Evolutionary conservation across 2,113 vertebrate genomes (phyloP), one percentile per base, ranked within the genome.

Genomic region (Candoia aspera): DNA sequence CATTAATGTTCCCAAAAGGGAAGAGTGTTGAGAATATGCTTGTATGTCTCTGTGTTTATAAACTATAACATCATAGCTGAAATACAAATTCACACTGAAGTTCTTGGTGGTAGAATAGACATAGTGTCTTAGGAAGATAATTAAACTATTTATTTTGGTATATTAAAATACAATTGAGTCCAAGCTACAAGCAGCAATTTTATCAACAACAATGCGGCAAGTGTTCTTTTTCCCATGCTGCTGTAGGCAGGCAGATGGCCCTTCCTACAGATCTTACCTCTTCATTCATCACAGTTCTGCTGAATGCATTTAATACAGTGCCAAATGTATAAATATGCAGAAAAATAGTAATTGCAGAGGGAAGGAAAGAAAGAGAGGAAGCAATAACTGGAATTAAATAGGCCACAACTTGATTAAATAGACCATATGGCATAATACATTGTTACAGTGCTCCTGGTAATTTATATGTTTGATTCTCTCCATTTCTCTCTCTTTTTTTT

Each of bases 301-400:
- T 79, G 73, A 79, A 79, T 42, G 73, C 73, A 79, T 79, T 79
- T 79, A 79, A 79, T 79, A 79, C 73, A 46, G 73, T 42, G 54
- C 62, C 60, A 68, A 26, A 23, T 10, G n/a, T 54, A 53, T 53
- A 23, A 10, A 90, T 90, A 57, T 83, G 68, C 21, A 83, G 23
- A 53, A 64, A 33, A 73, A 68, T n/a, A 86, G 3, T 5, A 55
- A 37, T 79, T 79, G 73, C 73, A 3, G 6, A 26, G n/a, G 42
- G 29, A 88, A 29, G 37, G 37, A 62, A 62, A 62, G 37, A 62
- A 62, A 62, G 13, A 54, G n/a, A 58, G 29, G 5, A 21, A 29
- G 33, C 95, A 88, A 60, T 88, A 88, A 37, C 37, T 88, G 59
- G 42, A 60, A 88, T 88, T 88, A 15, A 88, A 46, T 46, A 62